These are phyloP conservation scores for Smittia aterrima DNA, from an alignment of 2,888 invertebrate species.

Conservation along the genomic window DNA sequence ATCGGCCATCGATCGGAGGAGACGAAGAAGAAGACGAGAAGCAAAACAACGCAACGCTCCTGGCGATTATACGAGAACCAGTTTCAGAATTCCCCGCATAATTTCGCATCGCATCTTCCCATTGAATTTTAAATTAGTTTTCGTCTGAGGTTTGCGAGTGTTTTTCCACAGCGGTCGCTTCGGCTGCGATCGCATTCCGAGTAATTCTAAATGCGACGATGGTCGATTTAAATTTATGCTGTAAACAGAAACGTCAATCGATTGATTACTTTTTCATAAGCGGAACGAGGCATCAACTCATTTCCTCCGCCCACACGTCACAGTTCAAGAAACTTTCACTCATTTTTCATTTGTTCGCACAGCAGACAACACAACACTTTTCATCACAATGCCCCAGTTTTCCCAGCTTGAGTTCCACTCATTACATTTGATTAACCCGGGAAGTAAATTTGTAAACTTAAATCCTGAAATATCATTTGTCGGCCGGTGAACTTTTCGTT, in stretches of 20 bases:
- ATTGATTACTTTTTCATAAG: too few relatives aligned
- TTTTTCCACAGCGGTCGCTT: neutral
- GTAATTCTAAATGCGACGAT: too few relatives aligned
- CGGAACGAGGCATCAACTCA: neutral
- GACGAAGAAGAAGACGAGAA: neutral
- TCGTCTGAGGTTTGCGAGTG: neutral
- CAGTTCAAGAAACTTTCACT: slow-evolving; percentile 19
- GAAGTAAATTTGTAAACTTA: neutral
- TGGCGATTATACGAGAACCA: slow-evolving; percentile 3
- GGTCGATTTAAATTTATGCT: too few relatives aligned
- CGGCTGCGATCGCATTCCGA: too few relatives aligned
- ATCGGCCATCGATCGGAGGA: neutral
- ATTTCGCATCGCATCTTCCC: slow-evolving; percentile 15
- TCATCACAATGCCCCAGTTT: slow-evolving; percentile 6
- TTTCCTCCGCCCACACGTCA: neutral
- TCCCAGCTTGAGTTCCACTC: neutral
- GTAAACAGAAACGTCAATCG: too few relatives aligned
- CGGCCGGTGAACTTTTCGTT: neutral
- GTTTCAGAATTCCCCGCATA: neutral
- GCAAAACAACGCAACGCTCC: neutral
- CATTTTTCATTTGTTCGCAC: neutral
- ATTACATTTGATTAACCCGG: neutral
- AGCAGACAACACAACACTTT: slow-evolving; percentile 5
- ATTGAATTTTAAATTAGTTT: slow-evolving; percentile 11
- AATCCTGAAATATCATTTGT: neutral